Evolutionary conservation across 2,888 invertebrate species (phyloP), one percentile per base, ranked within the genome.

Genomic region (Zaprionus lineosus): DNA sequence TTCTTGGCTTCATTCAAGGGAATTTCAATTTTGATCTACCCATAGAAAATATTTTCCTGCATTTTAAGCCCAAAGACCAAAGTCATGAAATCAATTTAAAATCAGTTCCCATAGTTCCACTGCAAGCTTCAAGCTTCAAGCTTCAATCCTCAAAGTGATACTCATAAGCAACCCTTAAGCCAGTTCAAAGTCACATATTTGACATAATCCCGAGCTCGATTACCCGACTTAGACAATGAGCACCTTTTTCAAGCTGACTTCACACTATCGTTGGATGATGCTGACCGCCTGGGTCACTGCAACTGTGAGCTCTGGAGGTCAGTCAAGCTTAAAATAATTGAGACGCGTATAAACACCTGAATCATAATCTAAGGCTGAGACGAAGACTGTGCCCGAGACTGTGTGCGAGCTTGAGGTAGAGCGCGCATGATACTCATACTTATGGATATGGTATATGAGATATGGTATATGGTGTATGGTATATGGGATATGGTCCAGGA

Each of bases 321-420:
- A 84, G 37, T 76, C 50, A 47, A 47, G 59, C 70, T 41, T 48
- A 64, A 61, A 18, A 7, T 51, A 79, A 83, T 83, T 75, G 51
- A 58, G 37, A 24, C n/a, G 51, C 53, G 31, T 36, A 12, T 33
- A 64, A 84, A 84, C 78, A 78, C 78, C 83, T 84, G 64, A 70
- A 40, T 41, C 16, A 37, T 31, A 16, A 39, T 18, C 39, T 7
- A 9, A 39, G 39, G 7, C 12, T 47, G 12, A 31, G 24, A 21
- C 52, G 18, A 47, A 48, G 41, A 31, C 40, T 16, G 36, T 36
- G 48, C 11, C 21, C 44, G 43, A 33, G 44, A 15, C 41, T 36
- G 7, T 31, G 46, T 12, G 14, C 8, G 40, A 21, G 31, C 3
- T 36, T 52, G n/a, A 34, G 19, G 41, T 26, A 28, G 21, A 19